Base-by-base conservation (phyloP, 2,797 vertebrate species). In the Erpetoichthys calabaricus region DNA sequence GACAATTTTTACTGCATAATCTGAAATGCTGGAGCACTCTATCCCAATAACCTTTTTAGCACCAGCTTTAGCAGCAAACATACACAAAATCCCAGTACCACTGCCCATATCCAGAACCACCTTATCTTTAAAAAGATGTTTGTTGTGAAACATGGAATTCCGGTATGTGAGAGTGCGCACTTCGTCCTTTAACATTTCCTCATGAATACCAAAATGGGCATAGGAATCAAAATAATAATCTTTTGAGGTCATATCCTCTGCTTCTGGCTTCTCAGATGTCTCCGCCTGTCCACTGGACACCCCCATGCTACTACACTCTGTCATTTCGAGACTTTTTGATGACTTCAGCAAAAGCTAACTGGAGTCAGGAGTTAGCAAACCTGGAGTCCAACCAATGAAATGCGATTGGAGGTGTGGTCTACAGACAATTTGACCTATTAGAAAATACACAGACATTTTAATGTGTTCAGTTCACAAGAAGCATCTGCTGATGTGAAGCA, bases 171-270 rank as follows among this genome's bases (percentile, higher is more conserved):
- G 81, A 0, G 92, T 97, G 3, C 92, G 89, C 3, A 97, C 92
- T 69, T 97, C 92, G 4, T 94, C 92, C 66, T 97, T 95, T 55
- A 94, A 83, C 92, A 97, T 97, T 73, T 95, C 92, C 90, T 95
- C 92, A 0, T 95, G 91, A 72, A 95, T 95, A 58, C 91, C 91
- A 44, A 96, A 96, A 76, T 96, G 92, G 43, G 92, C 92, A 0
- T 96, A 96, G 1, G 92, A 96, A 67, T 96, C 92, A 57, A 94
- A 94, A 74, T 94, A 96, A 68, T 96, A 96, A 73, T 96, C 92
- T 75, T 94, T 94, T 56, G 92, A 94, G 0, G 92, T 96, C 92
- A 96, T 96, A 65, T 96, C 92, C 75, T 94, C 91, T 0, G 92
- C 91, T 3, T 88, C 77, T 66, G 91, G 90, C 65, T 94, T 95